Percentiles rank a stretch among this genome's conserved stretches.
Conservation (phyloP, 1,140 invertebrate genomes). For the Zaprionus taronus region DNA sequence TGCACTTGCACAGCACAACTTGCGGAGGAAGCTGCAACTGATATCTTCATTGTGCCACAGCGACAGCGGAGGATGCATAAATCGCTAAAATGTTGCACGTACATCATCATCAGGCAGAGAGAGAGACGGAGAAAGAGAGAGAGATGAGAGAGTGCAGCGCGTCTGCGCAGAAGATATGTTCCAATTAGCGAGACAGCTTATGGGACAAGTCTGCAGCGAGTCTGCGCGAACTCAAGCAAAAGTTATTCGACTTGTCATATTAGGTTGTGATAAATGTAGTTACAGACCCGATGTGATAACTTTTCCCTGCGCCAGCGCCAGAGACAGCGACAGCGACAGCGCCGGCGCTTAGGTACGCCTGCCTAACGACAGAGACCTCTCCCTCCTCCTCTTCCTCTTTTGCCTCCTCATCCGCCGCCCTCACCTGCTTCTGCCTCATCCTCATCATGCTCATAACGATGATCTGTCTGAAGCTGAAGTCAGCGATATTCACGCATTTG, state of each 20-base stretch:
- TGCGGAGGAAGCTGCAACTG: slow-evolving; percentile 22
- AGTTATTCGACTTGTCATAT: slow-evolving; percentile 83
- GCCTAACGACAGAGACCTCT: not conserved
- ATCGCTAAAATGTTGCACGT: slow-evolving; percentile 51
- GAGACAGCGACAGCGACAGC: not conserved
- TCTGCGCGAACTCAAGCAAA: slow-evolving; percentile 52
- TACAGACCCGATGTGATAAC: slow-evolving; percentile 81
- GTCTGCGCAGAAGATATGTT: slow-evolving; percentile 67
- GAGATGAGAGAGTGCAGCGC: too few species aligned
- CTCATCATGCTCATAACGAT: slow-evolving; percentile 37
- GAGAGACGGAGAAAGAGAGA: not conserved
- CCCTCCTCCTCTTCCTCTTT: not conserved
- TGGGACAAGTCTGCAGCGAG: slow-evolving; percentile 10
- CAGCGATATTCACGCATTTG: not conserved
- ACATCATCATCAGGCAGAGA: slow-evolving; percentile 41
- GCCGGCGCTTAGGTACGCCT: slow-evolving; percentile 45
- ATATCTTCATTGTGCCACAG: slow-evolving; percentile 65
- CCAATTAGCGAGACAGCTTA: slow-evolving; percentile 69
- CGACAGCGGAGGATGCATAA: slow-evolving; percentile 65
- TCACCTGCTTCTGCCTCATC: not conserved
- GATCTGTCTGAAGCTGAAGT: not conserved
- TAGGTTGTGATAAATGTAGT: slow-evolving; percentile 84
- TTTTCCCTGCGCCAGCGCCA: slow-evolving; percentile 46
- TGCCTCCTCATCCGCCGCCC: slow-evolving; percentile 5
- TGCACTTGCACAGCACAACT: slow-evolving; percentile 28